Base-by-base conservation (phyloP, 2,113 vertebrate species). In the Heterotis niloticus region DNA sequence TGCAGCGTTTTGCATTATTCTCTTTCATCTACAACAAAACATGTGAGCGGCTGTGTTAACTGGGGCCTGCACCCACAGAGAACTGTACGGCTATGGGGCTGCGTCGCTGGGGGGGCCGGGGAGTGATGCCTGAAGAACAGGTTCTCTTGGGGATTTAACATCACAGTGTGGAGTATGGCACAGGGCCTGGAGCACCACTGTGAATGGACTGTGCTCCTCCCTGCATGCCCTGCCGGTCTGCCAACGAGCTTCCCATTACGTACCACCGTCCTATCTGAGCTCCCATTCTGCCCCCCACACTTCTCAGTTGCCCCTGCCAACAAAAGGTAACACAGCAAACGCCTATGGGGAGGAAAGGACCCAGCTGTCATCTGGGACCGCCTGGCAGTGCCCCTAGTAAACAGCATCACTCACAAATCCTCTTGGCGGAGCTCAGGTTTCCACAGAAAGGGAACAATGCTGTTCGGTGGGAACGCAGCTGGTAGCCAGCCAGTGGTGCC, bases 381-480 rank as follows among this genome's bases (percentile, higher is more conserved):
- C 34, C 75, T 11, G 5, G 57, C 26, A 81, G 83, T 84, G 81
- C 83, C 87, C 81, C 81, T 0, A 64, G 81, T 87, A 85, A 87
- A 82, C 81, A 84, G 86, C 87, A 81, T 82, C 77, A 84, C 71
- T 81, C 81, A 85, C 82, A 86, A 90, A 90, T 89, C 89, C 87
- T 79, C 75, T 84, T 75, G 34, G 83, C 84, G 88, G 86, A 90
- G 88, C 86, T 11, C 71, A 24, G 84, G 83, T 90, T 87, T 87
- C 57, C 84, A 81, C 87, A 72, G 16, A 80, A 44, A 44, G 73
- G 80, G 86, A 83, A 87, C 78, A 85, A 72, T 54, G n/a, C 1
- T 14, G 59, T 59, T 9, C 57, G 11, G 57, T 59, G 57, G n/a
- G n/a, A 7, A 44, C 2, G 7, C 34, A 44, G 34, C 34, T 44